These are phyloP conservation scores for Kuschelorhynchus macadamiae DNA, from an alignment of 2,888 invertebrate genomes.

Conservation along the genomic window DNA sequence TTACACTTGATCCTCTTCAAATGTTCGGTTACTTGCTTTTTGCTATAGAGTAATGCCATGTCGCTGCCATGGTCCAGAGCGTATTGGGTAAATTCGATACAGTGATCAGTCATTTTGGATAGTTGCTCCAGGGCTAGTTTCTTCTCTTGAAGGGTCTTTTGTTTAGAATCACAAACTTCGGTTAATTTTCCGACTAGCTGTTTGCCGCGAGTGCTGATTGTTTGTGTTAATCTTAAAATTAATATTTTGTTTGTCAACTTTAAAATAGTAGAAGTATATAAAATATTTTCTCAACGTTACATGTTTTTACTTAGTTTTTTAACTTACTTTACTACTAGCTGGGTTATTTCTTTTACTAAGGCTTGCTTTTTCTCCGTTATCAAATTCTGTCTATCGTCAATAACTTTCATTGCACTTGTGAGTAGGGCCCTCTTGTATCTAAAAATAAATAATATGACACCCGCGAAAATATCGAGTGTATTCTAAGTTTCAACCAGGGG, in stretches of 20 bases:
- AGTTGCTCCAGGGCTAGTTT: constrained; percentile 86
- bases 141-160: constrained; percentile 87
- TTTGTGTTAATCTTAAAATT: constrained; percentile 78
- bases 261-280: no score
- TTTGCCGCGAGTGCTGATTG: constrained; percentile 86
- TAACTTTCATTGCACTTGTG: constrained; percentile 84
- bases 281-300: no score
- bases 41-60: constrained; percentile 86
- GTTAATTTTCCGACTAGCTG: constrained; percentile 85
- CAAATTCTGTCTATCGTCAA: constrained; percentile 86
- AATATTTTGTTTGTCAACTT: neutral
- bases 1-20: constrained; percentile 86
- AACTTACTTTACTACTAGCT: constrained; percentile 87
- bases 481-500: no score
- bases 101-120: constrained; percentile 89
- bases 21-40: constrained; percentile 82
- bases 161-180: constrained; percentile 83
- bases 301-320: no score
- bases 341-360: constrained; percentile 88
- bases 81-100: constrained; percentile 85
- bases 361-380: constrained; percentile 89
- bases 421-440: constrained; percentile 83
- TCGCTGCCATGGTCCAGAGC: constrained; percentile 87
- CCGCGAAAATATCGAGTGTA: neutral
- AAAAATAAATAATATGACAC: constrained; percentile 42